A percentile compares a stretch with the other conserved stretches of the same genome.
These are phyloP conservation scores for Tetrax tetrax DNA, from an alignment of 2,113 vertebrate genomes.

Conservation along the genomic window DNA sequence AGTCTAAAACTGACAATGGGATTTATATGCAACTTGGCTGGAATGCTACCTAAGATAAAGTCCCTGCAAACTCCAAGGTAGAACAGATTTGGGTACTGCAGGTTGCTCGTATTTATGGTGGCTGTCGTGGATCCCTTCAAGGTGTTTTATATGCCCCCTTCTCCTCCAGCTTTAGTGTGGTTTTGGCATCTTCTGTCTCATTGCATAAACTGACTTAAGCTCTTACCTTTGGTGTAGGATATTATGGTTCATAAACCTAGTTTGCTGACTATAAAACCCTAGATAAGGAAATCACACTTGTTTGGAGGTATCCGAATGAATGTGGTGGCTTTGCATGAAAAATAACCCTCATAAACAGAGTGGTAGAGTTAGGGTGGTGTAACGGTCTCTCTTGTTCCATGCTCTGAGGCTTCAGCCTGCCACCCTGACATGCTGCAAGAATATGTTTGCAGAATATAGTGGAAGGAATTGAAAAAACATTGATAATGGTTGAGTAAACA, in stretches of 20 bases:
- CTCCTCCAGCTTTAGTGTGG: background rate
- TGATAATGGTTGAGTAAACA: accelerated
- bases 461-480: background rate
- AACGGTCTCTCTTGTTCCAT: background rate
- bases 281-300: background rate
- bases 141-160: background rate
- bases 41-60: background rate
- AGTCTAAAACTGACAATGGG: background rate
- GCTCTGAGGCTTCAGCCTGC: background rate
- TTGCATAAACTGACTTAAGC: conserved; percentile 1
- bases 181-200: background rate
- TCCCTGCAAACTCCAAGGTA: background rate
- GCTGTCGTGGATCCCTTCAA: background rate
- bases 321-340: background rate
- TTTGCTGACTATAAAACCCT: background rate
- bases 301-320: background rate
- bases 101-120: background rate
- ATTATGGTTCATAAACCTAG: background rate
- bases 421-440: background rate
- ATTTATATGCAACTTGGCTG: conserved; percentile 31
- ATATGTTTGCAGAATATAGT: background rate
- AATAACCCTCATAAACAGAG: background rate
- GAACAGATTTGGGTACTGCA: background rate
- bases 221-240: background rate
- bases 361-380: background rate